Conservation (phyloP, 2,888 invertebrate genomes). For the Megamerina dolium region DNA sequence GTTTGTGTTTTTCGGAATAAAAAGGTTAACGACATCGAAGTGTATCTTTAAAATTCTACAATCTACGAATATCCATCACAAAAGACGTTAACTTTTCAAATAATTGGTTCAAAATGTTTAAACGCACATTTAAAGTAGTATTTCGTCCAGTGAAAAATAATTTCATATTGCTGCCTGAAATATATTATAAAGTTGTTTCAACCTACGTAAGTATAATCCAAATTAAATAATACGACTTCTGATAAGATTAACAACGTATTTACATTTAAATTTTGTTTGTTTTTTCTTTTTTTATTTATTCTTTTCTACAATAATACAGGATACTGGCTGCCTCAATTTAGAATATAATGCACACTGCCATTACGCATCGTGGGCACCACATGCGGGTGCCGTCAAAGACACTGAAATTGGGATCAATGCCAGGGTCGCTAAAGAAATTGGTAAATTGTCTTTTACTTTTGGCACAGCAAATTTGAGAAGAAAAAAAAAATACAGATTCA, state of each 20-base stretch:
- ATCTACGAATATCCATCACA: no score
- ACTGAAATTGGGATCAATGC: slow-evolving; percentile 50
- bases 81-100: no score
- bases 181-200: slow-evolving; percentile 45
- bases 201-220: slow-evolving; percentile 45
- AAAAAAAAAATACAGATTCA: no score
- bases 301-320: slow-evolving; percentile 29
- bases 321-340: slow-evolving; percentile 46
- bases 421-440: slow-evolving; percentile 48
- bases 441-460: slow-evolving; percentile 29
- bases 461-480: no score
- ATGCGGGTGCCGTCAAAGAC: slow-evolving; percentile 43
- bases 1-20: no score
- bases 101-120: slow-evolving; percentile 48
- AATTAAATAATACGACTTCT: neutral
- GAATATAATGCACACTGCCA: slow-evolving; percentile 41
- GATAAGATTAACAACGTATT: neutral
- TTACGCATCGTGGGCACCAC: slow-evolving; percentile 47
- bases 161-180: slow-evolving; percentile 44
- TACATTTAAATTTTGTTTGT: neutral
- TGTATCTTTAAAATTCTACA: no score
- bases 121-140: slow-evolving; percentile 47
- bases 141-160: slow-evolving; percentile 46
- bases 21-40: no score
- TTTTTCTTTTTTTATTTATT: slow-evolving; percentile 1